Evolutionary conservation across 2,113 vertebrate species (phyloP).

Genomic region (Gopherus flavomarginatus): DNA sequence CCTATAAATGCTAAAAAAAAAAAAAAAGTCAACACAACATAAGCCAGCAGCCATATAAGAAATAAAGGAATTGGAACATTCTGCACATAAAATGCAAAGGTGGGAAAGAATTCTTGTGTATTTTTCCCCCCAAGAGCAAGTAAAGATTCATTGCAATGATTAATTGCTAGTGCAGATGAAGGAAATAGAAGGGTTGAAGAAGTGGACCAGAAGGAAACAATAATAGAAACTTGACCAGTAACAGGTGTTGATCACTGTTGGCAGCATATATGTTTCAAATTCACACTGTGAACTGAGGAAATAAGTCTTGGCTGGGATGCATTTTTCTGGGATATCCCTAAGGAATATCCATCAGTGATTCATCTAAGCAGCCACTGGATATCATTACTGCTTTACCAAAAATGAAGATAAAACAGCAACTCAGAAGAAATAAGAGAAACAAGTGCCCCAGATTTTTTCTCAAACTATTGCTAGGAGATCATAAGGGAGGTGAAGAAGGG

Average conservation of each 20-base stretch:
- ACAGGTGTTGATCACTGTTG: conserved; percentile 19
- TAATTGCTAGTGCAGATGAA: conserved; percentile 39
- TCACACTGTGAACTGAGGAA: conserved; percentile 61
- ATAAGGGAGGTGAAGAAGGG: conserved; percentile 36
- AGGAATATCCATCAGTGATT: conserved; percentile 69
- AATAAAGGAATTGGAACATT: not conserved
- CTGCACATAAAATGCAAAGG: conserved; percentile 8
- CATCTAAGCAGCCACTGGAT: conserved; percentile 65
- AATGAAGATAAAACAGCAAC: conserved; percentile 69
- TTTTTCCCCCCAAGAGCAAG: not conserved
- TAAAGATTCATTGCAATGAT: conserved; percentile 33
- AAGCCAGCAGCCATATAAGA: not conserved
- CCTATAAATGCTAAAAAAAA: not conserved
- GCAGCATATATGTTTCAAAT: conserved; percentile 52
- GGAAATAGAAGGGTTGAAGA: conserved; percentile 21
- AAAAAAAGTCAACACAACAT: conserved; percentile 1
- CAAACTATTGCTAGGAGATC: conserved; percentile 59
- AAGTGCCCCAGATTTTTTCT: conserved; percentile 65
- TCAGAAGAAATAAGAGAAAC: conserved; percentile 61
- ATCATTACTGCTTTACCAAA: conserved; percentile 66
- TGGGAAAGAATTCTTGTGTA: conserved; percentile 6
- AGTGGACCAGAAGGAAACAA: conserved; percentile 31
- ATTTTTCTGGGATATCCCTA: conserved; percentile 68
- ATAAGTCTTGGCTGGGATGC: conserved; percentile 42
- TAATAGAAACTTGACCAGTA: conserved; percentile 48